phyloP scores from a whole-genome alignment of 2,113 vertebrate genomes.

The Castor canadensis region DNA sequence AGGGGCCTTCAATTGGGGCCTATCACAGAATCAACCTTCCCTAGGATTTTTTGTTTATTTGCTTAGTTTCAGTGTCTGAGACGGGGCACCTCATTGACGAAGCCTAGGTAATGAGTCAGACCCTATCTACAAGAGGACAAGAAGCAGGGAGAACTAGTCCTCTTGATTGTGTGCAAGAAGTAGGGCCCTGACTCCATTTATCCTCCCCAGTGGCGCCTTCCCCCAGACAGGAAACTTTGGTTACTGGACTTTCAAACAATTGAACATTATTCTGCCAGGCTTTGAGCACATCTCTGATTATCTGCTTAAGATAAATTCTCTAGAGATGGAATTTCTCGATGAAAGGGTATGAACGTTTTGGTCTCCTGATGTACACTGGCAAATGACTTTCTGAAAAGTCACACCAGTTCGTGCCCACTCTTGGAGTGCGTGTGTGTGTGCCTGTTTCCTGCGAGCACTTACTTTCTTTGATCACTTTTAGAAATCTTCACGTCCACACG shows the following conservation, averaged over 20 bases:
- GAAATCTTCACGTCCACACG: not conserved
- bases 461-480: not conserved
- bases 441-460: not conserved
- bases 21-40: not conserved
- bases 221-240: not conserved
- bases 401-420: not conserved
- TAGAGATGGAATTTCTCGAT: constrained; percentile 17
- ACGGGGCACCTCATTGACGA: not conserved
- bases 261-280: not conserved
- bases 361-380: not conserved
- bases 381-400: not conserved
- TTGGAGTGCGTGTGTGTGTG: too few species aligned
- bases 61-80: not conserved
- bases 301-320: constrained; percentile 21
- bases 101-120: not conserved
- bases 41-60: not conserved
- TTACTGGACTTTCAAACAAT: too few species aligned
- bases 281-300: constrained; percentile 3
- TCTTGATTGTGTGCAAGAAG: not conserved
- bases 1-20: not conserved
- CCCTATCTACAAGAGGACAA: not conserved
- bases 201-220: not conserved
- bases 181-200: not conserved
- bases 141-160: not conserved
- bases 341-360: not conserved